These are phyloP conservation scores for Paraescarpia echinospica DNA, from an alignment of 1,140 invertebrate genomes.

Conservation along the genomic window DNA sequence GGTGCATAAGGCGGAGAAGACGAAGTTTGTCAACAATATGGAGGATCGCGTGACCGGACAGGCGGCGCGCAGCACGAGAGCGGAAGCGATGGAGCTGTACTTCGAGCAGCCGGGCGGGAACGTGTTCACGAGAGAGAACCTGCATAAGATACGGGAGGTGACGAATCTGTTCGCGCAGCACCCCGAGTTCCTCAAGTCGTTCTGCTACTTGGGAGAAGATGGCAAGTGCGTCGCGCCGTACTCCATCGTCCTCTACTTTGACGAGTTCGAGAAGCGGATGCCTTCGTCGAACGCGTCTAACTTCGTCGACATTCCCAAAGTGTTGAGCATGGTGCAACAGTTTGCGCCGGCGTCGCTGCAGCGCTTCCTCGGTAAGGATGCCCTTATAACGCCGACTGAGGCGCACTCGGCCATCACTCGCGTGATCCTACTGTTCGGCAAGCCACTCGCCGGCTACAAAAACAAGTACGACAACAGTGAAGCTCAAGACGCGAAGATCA, in stretches of 20 bases:
- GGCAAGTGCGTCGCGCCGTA: slow-evolving; percentile 21
- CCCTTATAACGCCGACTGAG: not conserved
- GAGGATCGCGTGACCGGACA: slow-evolving; percentile 31
- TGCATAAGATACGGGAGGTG: slow-evolving; percentile 14
- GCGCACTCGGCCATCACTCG: slow-evolving; percentile 25
- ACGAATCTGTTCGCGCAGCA: slow-evolving; percentile 10
- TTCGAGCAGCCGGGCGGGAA: slow-evolving; percentile 25
- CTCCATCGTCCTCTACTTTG: slow-evolving; percentile 29
- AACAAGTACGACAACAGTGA: slow-evolving; percentile 15
- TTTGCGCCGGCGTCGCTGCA: slow-evolving; percentile 5
- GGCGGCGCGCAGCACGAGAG: not conserved
- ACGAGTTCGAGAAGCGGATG: slow-evolving; percentile 14
- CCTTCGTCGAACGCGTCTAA: slow-evolving; percentile 18
- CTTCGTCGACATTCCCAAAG: slow-evolving; percentile 22
- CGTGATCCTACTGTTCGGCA: slow-evolving; percentile 14
- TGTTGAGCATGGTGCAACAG: slow-evolving; percentile 17
- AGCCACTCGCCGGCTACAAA: slow-evolving; percentile 21
- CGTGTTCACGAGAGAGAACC: slow-evolving; percentile 19
- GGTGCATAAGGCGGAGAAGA: slow-evolving; percentile 9
- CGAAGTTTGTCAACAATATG: slow-evolving; percentile 31
- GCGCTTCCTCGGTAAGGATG: slow-evolving; percentile 22
- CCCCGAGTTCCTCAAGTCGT: slow-evolving; percentile 37
- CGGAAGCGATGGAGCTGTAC: not conserved
- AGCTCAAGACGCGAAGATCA: slow-evolving; percentile 12
- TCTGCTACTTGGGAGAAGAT: slow-evolving; percentile 28